These are phyloP conservation scores for Poecilia latipinna DNA, from an alignment of 2,113 vertebrate genomes.

Conservation along the genomic window DNA sequence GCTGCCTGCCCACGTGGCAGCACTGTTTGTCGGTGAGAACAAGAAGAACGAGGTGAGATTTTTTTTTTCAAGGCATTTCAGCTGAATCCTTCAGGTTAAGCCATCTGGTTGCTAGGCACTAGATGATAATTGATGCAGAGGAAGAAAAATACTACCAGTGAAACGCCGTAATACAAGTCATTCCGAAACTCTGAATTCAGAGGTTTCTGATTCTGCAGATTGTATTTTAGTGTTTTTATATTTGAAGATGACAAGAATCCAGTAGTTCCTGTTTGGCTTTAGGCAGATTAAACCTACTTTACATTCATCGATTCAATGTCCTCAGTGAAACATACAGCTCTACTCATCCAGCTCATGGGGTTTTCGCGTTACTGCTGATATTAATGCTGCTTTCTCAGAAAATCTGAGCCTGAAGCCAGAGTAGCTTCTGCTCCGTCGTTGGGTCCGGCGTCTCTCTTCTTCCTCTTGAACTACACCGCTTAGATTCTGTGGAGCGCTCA, in stretches of 20 bases:
- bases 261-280: not conserved
- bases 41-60: constrained; percentile 93
- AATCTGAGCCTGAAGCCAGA: not conserved
- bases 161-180: not conserved
- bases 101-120: not conserved
- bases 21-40: constrained; percentile 93
- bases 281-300: not conserved
- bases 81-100: not conserved
- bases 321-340: not conserved
- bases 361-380: not conserved
- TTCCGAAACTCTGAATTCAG: not conserved
- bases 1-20: constrained; percentile 92
- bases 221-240: not conserved
- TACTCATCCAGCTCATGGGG: not conserved
- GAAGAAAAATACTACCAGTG: not conserved
- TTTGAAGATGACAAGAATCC: not conserved
- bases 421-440: not conserved
- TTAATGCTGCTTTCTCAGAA: not conserved
- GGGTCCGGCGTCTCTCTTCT: not conserved
- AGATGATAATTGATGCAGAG: not conserved
- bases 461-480: not conserved
- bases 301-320: not conserved
- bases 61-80: constrained; percentile 7
- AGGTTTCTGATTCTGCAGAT: not conserved
- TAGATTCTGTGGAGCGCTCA: not conserved